Base-by-base conservation (phyloP, 2,888 invertebrate species). In the Stramonita haemastoma region DNA sequence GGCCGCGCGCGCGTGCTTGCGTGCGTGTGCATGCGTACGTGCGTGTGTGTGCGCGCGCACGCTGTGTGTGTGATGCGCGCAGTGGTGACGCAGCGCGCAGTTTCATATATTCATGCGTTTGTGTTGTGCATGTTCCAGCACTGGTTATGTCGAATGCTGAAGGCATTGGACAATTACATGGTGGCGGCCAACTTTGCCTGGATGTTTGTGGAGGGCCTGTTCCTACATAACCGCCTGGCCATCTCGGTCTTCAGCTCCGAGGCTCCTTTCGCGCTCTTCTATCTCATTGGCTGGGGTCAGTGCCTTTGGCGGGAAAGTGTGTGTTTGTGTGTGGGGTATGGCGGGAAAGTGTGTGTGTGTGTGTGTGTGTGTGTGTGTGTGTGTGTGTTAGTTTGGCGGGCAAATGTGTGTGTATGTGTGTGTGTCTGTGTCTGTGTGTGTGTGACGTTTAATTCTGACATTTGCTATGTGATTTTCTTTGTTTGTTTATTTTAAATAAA, bases 131-230 rank as follows among this genome's bases (percentile, higher is more conserved):
- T 83, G 91, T 93, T 93, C 17, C 94, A 97, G 97, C 96, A 96
- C 89, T 97, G 96, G 96, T 93, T 97, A 85, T 97, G 97, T 94
- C 97, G 97, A 94, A 92, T 93, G 5, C 94, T 97, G 15, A 94
- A 96, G 34, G 95, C 96, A 86, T 93, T 96, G 19, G 95, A 96
- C 84, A 96, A 97, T 93, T 97, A 97, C 94, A 96, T 96, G 85
- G 96, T 96, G 85, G 95, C 97, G 89, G 96, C 97, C 32, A 96
- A 96, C 89, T 96, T 97, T 87, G 96, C 96, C 94, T 97, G 97
- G 97, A 97, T 97, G 97, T 96, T 97, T 90, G 97, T 97, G 26
- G 97, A 97, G 92, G 96, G 96, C 5, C 93, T 96, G 34, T 96
- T 96, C 90, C 95, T 96, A 0, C 96, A 96, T 92, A 96, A 96